phyloP scores from a whole-genome alignment of 2,797 vertebrate genomes.

The Pempheris klunzingeri region DNA sequence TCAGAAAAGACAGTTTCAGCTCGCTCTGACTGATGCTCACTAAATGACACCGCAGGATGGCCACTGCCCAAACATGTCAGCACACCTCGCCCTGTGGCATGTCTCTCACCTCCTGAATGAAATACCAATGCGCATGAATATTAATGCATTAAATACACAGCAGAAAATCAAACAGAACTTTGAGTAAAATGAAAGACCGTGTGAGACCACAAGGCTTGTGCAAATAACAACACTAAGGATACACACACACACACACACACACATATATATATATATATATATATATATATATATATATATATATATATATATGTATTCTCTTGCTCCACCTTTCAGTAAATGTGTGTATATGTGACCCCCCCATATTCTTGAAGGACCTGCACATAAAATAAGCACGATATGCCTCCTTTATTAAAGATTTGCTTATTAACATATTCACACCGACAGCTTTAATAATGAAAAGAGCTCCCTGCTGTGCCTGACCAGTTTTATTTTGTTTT shows the following conservation, averaged over 20 bases:
- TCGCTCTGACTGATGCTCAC: slow-evolving; percentile 50
- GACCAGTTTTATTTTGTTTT: background rate
- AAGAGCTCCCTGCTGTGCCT: too few species aligned
- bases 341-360: too few species aligned
- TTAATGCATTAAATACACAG: slow-evolving; percentile 33
- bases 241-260: too few species aligned
- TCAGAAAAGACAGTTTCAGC: slow-evolving; percentile 48
- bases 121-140: slow-evolving; percentile 51
- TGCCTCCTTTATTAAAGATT: too few species aligned
- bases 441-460: too few species aligned
- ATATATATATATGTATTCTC: too few species aligned
- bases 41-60: slow-evolving; percentile 33
- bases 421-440: too few species aligned
- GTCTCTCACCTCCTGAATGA: slow-evolving; percentile 21
- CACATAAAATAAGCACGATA: too few species aligned
- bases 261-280: too few species aligned
- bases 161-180: slow-evolving; percentile 35
- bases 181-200: background rate
- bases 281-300: too few species aligned
- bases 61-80: slow-evolving; percentile 47
- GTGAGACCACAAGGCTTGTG: background rate
- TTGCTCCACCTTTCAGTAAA: too few species aligned
- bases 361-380: too few species aligned
- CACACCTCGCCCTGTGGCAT: slow-evolving; percentile 35
- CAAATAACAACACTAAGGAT: slow-evolving; percentile 13